Percentiles rank a stretch among this genome's conserved stretches.
Evolutionary conservation across 2,888 invertebrate genomes (phyloP).

Genomic region (Aphidoletes aphidimyza): DNA sequence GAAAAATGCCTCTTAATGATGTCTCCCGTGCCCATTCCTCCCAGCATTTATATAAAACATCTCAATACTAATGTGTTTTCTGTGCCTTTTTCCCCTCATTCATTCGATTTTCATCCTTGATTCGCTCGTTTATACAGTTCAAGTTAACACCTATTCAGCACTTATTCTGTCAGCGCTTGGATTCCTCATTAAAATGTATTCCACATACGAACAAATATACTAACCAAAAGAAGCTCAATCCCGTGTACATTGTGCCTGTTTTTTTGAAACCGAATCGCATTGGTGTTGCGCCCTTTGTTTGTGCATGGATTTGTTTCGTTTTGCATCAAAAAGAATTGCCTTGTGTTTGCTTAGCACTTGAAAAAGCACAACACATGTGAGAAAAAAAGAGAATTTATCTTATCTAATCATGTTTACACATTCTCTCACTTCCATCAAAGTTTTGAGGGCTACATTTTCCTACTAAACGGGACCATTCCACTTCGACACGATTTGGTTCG

Average conservation of each 20-base stretch:
- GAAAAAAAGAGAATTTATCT: slow-evolving; percentile 15
- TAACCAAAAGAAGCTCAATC: slow-evolving; percentile 22
- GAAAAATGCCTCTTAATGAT: slow-evolving; percentile 4
- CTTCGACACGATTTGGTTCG: slow-evolving; percentile 3
- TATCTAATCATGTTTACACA: slow-evolving; percentile 51
- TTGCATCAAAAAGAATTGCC: background rate
- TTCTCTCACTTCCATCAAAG: background rate
- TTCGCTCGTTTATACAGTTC: background rate
- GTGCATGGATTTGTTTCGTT: background rate
- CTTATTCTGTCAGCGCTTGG: background rate
- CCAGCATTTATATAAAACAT: background rate
- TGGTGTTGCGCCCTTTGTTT: too few relatives aligned
- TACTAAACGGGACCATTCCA: too few relatives aligned
- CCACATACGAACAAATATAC: slow-evolving; percentile 31
- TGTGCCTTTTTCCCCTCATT: background rate
- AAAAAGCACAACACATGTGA: slow-evolving; percentile 14
- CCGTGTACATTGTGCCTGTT: background rate
- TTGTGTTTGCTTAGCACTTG: slow-evolving; percentile 31
- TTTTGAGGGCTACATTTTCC: background rate
- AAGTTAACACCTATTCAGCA: slow-evolving; percentile 16
- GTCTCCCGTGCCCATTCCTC: background rate
- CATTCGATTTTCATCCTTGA: background rate
- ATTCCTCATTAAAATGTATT: slow-evolving; percentile 53
- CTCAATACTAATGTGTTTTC: background rate
- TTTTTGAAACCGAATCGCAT: too few relatives aligned